These are phyloP conservation scores for Hesperophylax magnus DNA, from an alignment of 1,140 invertebrate genomes.

Conservation along the genomic window DNA sequence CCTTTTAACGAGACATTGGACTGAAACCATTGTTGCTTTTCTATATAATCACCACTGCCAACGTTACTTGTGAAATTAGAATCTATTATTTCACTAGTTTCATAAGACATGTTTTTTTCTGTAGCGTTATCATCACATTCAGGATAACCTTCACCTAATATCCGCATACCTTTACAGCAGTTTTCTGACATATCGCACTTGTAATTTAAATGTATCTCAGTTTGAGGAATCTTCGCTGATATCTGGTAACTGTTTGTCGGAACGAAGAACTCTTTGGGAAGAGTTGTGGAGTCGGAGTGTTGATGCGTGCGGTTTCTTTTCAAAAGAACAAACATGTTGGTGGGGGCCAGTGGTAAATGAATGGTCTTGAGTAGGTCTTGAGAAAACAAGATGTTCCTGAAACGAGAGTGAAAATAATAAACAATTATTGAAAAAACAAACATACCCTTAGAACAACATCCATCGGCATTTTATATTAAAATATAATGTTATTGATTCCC, in stretches of 20 bases:
- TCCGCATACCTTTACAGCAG: conserved; percentile 46
- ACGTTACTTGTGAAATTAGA: neutral
- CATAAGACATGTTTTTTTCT: neutral
- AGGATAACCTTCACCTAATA: conserved; percentile 45
- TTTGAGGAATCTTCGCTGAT: conserved; percentile 38
- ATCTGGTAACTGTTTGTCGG: conserved; percentile 44
- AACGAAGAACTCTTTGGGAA: conserved; percentile 43
- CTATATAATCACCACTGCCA: neutral
- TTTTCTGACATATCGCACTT: conserved; percentile 26
- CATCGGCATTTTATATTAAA: neutral
- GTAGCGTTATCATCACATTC: neutral
- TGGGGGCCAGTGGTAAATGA: conserved; percentile 37
- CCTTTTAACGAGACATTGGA: conserved; percentile 46
- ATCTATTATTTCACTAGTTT: neutral
- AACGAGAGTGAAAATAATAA: conserved; percentile 32
- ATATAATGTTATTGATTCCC: too few species aligned
- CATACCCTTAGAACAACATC: neutral
- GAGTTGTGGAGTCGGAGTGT: neutral
- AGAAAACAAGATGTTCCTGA: conserved; percentile 42
- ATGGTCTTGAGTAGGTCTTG: conserved; percentile 46
- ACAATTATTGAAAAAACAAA: neutral
- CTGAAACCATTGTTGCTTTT: conserved; percentile 49
- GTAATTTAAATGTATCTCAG: conserved; percentile 45
- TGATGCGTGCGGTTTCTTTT: conserved; percentile 19
- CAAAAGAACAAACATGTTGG: conserved; percentile 51